Evolutionary conservation across 2,113 vertebrate species (phyloP).

Genomic region (Nyctereutes procyonoides): DNA sequence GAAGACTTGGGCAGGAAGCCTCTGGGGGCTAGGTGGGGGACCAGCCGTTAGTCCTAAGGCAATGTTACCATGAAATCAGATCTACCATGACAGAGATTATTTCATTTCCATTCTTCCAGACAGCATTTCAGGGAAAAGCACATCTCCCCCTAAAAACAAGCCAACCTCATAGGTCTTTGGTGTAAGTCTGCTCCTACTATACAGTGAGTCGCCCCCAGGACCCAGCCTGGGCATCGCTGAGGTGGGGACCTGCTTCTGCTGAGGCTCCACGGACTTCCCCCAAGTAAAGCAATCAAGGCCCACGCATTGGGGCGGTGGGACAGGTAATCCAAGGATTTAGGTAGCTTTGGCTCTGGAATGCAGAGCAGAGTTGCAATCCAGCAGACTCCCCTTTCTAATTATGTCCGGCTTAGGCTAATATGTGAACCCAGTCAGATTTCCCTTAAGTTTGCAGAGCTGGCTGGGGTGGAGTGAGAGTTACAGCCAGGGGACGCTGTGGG

Average conservation of each 20-base stretch:
- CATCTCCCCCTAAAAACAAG: background rate
- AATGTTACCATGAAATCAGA: constrained; percentile 64
- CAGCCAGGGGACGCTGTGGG: rapidly evolving
- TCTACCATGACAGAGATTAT: constrained; percentile 36
- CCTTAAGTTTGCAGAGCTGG: background rate
- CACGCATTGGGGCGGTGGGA: background rate
- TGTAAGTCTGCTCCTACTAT: background rate
- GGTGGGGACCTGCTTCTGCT: background rate
- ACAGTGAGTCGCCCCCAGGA: background rate
- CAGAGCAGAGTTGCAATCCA: background rate
- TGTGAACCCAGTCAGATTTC: background rate
- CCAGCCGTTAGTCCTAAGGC: background rate
- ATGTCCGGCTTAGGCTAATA: background rate
- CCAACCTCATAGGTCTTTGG: background rate
- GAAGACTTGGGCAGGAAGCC: constrained; percentile 49
- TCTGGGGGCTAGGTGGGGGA: background rate
- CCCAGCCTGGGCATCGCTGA: background rate
- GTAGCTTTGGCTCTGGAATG: constrained; percentile 55
- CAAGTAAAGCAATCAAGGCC: background rate
- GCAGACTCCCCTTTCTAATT: constrained; percentile 21
- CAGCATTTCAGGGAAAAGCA: background rate
- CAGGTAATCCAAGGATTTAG: constrained; percentile 63
- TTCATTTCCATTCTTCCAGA: constrained; percentile 35
- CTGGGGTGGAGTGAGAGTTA: background rate
- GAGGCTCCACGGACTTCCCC: background rate